Percentiles rank a stretch among this genome's conserved stretches.
Conservation (phyloP, 2,113 vertebrate genomes). For the Acrocephalus arundinaceus region DNA sequence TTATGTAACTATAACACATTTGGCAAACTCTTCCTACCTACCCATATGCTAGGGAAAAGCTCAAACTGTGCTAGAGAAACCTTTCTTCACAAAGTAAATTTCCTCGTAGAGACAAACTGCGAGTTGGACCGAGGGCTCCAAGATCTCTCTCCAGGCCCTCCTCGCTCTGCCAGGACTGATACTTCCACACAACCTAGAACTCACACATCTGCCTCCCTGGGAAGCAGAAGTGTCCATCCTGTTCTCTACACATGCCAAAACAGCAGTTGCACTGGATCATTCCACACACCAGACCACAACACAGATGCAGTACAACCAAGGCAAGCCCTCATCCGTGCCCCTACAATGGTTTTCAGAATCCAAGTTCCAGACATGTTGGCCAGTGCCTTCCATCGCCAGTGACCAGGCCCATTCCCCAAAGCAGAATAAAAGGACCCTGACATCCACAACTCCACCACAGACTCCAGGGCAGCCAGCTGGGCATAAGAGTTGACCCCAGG, state of each 20-base stretch:
- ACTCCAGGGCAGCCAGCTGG: not conserved
- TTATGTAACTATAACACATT: slow-evolving; percentile 61
- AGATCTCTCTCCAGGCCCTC: not conserved
- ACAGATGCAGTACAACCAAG: not conserved
- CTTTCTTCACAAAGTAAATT: slow-evolving; percentile 11
- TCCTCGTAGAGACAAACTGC: not conserved
- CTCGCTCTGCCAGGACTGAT: rapidly evolving
- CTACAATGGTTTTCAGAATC: not conserved
- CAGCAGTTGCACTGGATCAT: not conserved
- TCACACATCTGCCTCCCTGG: not conserved
- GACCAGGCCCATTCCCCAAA: not conserved
- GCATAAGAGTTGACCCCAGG: not conserved
- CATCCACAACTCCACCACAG: not conserved
- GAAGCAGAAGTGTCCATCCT: not conserved
- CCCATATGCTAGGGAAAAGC: slow-evolving; percentile 46
- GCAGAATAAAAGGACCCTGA: not conserved
- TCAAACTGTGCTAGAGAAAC: slow-evolving; percentile 35
- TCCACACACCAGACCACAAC: not conserved
- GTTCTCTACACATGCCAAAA: not conserved
- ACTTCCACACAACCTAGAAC: not conserved
- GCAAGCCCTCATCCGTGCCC: not conserved
- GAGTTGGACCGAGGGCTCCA: not conserved
- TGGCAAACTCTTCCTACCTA: slow-evolving; percentile 61
- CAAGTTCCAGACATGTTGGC: not conserved
- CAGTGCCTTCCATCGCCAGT: not conserved